Base-by-base conservation (phyloP, 2,113 vertebrate species). In the Ceyx melanurus region DNA sequence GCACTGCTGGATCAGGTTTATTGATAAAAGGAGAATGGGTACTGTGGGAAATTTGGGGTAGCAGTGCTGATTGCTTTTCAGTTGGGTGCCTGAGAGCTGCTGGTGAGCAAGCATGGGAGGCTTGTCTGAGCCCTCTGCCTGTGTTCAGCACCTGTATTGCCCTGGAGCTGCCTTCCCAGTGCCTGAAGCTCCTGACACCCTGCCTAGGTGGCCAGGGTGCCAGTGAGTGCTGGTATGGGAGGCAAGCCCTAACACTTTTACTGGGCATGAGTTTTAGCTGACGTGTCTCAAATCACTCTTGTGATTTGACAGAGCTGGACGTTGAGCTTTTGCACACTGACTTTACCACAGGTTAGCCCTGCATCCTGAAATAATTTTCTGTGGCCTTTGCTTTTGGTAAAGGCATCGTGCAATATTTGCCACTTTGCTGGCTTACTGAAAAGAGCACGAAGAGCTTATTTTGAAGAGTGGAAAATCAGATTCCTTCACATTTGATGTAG, bases 21-120 rank as follows among this genome's bases (percentile, higher is more conserved):
- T 48, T 23, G 28, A 43, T 14, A 54, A 31, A 20, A 60, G 28
- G 18, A n/a, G 29, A 45, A 40, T 3, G 15, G 40, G 26, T 66
- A 42, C 68, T 70, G n/a, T 6, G 19, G 28, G 12, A 19, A 2
- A 31, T 50, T 45, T 45, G 58, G 15, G 20, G 15, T 40, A 22
- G 5, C 75, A 43, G 3, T 15, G 31, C 5, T 0, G 0, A n/a
- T 80, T 1, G 0, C 12, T 79, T 15, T 51, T 33, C 28, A 76
- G 25, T 5, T 20, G 26, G 6, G 25, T 72, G 15, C 26, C 26
- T 2, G 7, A n/a, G 56, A 71, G 19, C 29, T 48, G 76, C 67
- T 51, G 37, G 29, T 22, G 14, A 25, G 46, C 0, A 1, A 29
- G 9, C 35, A 42, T 1, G 14, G 54, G 12, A 54, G 21, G 4